A percentile compares a stretch with the other conserved stretches of the same genome.
These are phyloP conservation scores for Lochmaea crataegi DNA, from an alignment of 2,888 invertebrate genomes.

Conservation along the genomic window DNA sequence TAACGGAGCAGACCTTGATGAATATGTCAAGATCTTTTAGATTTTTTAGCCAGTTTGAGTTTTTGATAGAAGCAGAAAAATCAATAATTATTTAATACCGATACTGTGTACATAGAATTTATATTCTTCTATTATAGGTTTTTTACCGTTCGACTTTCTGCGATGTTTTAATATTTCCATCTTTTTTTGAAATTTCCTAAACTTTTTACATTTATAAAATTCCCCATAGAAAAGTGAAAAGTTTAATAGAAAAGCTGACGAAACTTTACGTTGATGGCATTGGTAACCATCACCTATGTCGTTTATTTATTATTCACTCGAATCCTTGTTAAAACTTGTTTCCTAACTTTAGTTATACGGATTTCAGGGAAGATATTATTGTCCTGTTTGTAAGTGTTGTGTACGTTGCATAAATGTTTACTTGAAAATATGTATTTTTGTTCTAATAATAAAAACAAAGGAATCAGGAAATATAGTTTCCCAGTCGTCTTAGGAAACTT, in stretches of 20 bases:
- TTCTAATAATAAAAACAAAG: background rate
- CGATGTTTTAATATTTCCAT: no score
- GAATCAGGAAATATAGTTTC: background rate
- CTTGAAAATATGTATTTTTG: background rate
- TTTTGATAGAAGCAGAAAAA: no score
- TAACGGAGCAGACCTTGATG: no score
- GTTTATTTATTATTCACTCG: constrained; percentile 16
- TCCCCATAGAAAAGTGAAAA: constrained; percentile 1
- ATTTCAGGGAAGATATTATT: background rate
- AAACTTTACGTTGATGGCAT: constrained; percentile 11
- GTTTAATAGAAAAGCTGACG: constrained; percentile 12
- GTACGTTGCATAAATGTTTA: background rate
- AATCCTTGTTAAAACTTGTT: constrained; percentile 1
- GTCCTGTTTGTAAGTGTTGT: background rate
- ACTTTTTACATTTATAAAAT: background rate
- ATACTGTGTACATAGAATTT: no score
- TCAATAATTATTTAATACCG: no score
- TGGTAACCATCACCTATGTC: background rate
- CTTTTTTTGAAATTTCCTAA: background rate
- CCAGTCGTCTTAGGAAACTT: background rate
- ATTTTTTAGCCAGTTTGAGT: no score
- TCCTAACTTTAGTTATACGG: background rate
- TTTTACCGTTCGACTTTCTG: no score
- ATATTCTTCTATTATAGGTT: no score
- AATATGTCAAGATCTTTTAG: no score